These are phyloP conservation scores for Madoqua kirkii DNA, from an alignment of 2,113 vertebrate genomes.

Conservation along the genomic window DNA sequence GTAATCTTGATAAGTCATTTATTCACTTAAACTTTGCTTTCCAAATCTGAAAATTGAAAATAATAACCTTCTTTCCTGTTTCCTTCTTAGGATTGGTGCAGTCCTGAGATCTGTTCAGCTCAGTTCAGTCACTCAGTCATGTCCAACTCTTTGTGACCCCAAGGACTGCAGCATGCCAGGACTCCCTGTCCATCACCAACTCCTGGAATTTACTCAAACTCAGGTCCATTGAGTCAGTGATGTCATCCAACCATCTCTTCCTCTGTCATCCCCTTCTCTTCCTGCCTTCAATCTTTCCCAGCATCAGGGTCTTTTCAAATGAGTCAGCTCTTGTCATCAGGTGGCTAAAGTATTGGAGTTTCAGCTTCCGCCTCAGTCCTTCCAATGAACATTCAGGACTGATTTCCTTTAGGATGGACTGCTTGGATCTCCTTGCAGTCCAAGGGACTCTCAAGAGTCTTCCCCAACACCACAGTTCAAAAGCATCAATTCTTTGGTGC, in stretches of 20 bases:
- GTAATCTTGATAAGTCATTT: background rate
- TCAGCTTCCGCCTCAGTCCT: background rate
- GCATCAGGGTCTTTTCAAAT: background rate
- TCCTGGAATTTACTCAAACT: background rate
- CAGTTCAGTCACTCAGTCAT: background rate
- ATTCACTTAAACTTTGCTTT: background rate
- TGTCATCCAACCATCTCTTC: background rate
- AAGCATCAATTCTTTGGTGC: background rate
- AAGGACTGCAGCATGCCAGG: background rate
- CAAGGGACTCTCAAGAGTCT: background rate
- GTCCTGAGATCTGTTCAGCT: background rate
- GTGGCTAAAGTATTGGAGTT: background rate
- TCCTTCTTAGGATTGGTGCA: background rate
- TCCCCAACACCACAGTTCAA: background rate
- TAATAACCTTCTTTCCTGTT: background rate
- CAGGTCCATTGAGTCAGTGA: background rate
- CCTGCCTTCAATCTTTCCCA: background rate
- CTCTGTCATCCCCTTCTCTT: background rate
- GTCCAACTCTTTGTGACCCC: fast-evolving
- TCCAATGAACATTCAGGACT: background rate
- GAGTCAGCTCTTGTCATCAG: background rate
- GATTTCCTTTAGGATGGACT: background rate
- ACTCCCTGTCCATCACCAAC: background rate
- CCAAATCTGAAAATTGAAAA: background rate
- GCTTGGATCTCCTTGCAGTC: background rate